Base-by-base conservation (phyloP, 2,888 invertebrate species). In the Cataglyphis altisquamis region DNA sequence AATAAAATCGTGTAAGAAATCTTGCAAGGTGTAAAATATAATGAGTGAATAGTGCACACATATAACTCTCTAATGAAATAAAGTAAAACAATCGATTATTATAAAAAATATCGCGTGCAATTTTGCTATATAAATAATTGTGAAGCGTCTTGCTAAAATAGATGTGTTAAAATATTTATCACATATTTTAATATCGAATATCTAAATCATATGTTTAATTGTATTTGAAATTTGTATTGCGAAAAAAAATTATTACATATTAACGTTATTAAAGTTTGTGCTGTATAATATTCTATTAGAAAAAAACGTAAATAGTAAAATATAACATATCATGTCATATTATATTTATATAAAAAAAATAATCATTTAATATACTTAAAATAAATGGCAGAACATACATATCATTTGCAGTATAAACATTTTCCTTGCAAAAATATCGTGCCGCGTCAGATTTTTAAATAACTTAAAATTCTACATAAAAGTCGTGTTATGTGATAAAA, bases 71-170 rank as follows among this genome's bases (percentile, higher is more conserved):
- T 57, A 57, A 77, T 41, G 1, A 39, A 66, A 66, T 25, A n/a
- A 66, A 64, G 48, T 67, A 48, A 10, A 67, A 57, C 18, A 12
- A 32, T 60, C 45, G 32, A 36, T 57, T 52, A 21, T 3, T 41
- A 29, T 21, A 25, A 68, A 21, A 45, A 10, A 41, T 12, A 32
- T 39, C 39, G 45, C 39, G 45, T 41, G 67, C 21, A 29, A 77
- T 45, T 15, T 60, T 57, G 32, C 32, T 36, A 36, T 45, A 45
- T 45, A 45, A 78, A 60, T 36, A 78, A 68, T 25, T 12, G 36
- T 15, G 45, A 32, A 12, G 1, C 21, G 32, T 10, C 32, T 18
- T 32, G 10, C n/a, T 21, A 41, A 55, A 77, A 66, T 29, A 29
- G 18, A 74, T 10, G 9, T 63, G 18, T 18, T 55, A 29, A 25